Conservation (phyloP, 2,797 vertebrate genomes). For the Forpus xanthops region DNA sequence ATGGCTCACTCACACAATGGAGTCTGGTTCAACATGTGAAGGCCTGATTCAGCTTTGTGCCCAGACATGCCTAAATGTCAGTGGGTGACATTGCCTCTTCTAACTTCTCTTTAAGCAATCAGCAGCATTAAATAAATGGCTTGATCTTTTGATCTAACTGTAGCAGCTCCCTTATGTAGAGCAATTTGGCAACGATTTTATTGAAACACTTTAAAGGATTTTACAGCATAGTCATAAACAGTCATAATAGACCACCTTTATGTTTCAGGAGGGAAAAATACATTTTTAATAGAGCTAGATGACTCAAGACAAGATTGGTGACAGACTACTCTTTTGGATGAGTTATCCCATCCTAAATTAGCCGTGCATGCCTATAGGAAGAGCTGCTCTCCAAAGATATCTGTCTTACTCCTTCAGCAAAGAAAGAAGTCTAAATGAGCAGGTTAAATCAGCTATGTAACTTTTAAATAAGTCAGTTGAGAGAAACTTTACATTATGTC, state of each 20-base stretch:
- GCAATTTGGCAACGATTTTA: conserved; percentile 30
- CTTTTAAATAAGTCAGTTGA: neutral
- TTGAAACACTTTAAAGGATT: conserved; percentile 16
- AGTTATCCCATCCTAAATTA: neutral
- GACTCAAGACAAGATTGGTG: neutral
- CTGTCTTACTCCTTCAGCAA: neutral
- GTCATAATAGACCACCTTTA: neutral
- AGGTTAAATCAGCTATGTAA: neutral
- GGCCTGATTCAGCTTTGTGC: neutral
- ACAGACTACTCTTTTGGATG: neutral
- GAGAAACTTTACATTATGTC: neutral
- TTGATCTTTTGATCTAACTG: neutral
- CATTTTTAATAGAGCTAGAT: neutral
- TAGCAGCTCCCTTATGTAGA: neutral
- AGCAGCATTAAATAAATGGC: neutral
- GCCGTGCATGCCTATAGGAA: neutral
- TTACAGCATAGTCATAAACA: conserved; percentile 35
- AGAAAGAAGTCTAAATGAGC: neutral
- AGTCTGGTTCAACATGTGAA: neutral
- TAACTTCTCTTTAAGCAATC: neutral
- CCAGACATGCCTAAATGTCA: neutral
- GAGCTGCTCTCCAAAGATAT: neutral
- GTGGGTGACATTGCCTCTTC: neutral
- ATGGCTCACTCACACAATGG: neutral
- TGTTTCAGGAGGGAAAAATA: conserved; percentile 1